Evolutionary conservation across 2,888 invertebrate species (phyloP), one percentile per base, ranked within the genome.

Genomic region (Argyresthia albistria): DNA sequence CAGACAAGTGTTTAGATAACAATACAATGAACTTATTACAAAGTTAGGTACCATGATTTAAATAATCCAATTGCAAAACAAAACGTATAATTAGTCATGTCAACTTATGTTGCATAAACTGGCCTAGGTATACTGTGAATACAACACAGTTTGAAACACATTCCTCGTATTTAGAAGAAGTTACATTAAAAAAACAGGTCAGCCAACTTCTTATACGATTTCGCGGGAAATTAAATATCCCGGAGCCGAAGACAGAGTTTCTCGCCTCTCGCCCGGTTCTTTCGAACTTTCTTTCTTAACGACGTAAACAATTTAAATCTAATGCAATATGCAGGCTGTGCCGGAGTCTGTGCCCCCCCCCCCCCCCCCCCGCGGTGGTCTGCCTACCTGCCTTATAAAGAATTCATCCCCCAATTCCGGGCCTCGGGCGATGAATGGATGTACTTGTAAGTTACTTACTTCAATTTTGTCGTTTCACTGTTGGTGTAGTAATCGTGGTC

Each of bases 251-350:
- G 57, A 56, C 60, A 51, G 54, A 75, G 63, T 76, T 73, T 60
- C 63, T 57, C 60, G 64, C 60, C 62, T 66, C 64, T 62, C 68
- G 69, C 67, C 66, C 67, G 69, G 70, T 76, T 78, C 58, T 62
- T 60, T 59, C 60, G 63, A 81, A 83, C 67, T 83, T 83, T 76
- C 73, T 79, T 80, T 80, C 81, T 80, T 83, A 84, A 83, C 81
- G 83, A 83, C 83, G 80, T 83, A 82, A 84, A 84, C 81, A 83
- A 83, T 84, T 84, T 84, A 81, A 82, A 81, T 77, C 77, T 83
- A 82, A 84, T 84, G 79, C 78, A 84, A 84, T 79, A 84, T 83
- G 82, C 82, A 82, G 76, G 25, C 25, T 25, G 25, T 25, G 25
- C 70, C 68, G 66, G 60, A 58, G 68, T 69, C 66, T 68, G 67